A percentile compares a stretch with the other conserved stretches of the same genome.
phyloP scores from a whole-genome alignment of 2,113 vertebrate species.

The Boulengeromyrus knoepffleri region DNA sequence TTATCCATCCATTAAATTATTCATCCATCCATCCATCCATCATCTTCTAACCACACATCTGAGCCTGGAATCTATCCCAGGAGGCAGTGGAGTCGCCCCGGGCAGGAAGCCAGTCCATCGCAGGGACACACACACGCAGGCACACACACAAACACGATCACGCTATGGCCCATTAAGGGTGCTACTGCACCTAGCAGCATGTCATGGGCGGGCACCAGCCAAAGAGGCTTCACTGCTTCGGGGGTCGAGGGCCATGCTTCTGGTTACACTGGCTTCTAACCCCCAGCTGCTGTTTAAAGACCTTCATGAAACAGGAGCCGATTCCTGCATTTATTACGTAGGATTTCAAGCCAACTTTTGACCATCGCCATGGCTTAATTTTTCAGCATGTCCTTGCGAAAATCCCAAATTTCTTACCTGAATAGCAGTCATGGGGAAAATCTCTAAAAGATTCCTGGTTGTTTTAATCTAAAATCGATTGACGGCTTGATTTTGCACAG shows the following conservation, averaged over 20 bases:
- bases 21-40: neutral
- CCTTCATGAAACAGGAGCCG: neutral
- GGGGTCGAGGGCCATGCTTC: neutral
- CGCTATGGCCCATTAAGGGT: neutral
- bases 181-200: neutral
- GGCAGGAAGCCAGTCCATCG: neutral
- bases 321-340: neutral
- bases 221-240: neutral
- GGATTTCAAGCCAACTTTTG: neutral
- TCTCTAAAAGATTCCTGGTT: neutral
- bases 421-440: neutral
- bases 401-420: neutral
- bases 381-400: neutral
- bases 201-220: neutral
- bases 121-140: neutral
- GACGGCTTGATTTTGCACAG: neutral
- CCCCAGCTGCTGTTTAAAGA: neutral
- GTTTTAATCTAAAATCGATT: neutral
- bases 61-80: neutral
- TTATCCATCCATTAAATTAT: neutral
- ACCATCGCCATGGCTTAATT: neutral
- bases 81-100: neutral
- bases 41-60: neutral
- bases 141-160: neutral
- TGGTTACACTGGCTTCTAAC: neutral